phyloP scores from a whole-genome alignment of 2,888 invertebrate species.

The Drosophila subquinaria region DNA sequence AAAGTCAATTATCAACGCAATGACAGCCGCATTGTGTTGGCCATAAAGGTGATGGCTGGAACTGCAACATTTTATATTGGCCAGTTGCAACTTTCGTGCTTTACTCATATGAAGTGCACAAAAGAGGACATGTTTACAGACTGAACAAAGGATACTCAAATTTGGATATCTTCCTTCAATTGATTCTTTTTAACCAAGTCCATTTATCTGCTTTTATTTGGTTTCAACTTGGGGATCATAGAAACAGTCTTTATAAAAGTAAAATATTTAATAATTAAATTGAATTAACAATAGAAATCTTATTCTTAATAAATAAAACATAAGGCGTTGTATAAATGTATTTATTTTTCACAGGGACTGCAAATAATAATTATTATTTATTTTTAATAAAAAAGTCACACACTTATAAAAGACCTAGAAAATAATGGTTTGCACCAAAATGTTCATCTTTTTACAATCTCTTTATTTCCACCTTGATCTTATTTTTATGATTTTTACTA shows the following conservation, averaged over 20 bases:
- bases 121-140: neutral
- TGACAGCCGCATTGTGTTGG: neutral
- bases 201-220: neutral
- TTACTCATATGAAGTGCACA: neutral
- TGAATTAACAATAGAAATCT: too few relatives aligned
- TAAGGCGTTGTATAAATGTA: too few relatives aligned
- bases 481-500: too few relatives aligned
- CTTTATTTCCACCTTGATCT: too few relatives aligned
- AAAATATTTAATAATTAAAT: too few relatives aligned
- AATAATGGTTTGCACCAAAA: too few relatives aligned
- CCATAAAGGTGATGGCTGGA: neutral
- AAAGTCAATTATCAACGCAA: slow-evolving; percentile 69
- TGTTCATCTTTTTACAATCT: too few relatives aligned
- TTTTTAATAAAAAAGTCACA: too few relatives aligned
- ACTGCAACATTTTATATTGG: neutral
- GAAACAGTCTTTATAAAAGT: neutral
- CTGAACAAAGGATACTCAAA: neutral
- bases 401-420: too few relatives aligned
- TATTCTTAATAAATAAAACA: too few relatives aligned
- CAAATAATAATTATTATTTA: too few relatives aligned
- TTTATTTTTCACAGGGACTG: too few relatives aligned
- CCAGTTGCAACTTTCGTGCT: neutral
- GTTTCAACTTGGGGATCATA: neutral
- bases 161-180: neutral
- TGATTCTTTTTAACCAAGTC: neutral